Evolutionary conservation across 2,113 vertebrate genomes (phyloP).

Genomic region (Myodes glareolus): DNA sequence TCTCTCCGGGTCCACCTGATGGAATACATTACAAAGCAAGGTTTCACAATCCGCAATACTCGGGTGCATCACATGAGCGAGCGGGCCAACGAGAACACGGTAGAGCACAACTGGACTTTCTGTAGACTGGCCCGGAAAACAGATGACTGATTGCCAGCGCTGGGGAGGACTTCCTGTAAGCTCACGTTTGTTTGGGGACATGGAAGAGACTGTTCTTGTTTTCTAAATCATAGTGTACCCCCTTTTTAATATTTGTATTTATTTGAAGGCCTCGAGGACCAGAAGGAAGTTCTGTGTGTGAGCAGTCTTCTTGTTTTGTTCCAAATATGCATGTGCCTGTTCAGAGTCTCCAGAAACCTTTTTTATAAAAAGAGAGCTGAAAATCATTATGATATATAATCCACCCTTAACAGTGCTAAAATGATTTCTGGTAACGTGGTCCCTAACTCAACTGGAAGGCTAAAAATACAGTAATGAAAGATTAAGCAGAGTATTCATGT

Average conservation of each 20-base stretch:
- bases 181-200: constrained; percentile 54
- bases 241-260: constrained; percentile 85
- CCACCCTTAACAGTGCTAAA: constrained; percentile 86
- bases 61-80: constrained; percentile 99
- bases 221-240: constrained; percentile 66
- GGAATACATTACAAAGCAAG: constrained; percentile 99
- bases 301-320: constrained; percentile 80
- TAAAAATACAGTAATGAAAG: constrained; percentile 80
- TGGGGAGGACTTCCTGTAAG: constrained; percentile 46
- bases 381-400: constrained; percentile 82
- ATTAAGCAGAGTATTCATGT: constrained; percentile 78
- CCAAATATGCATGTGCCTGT: constrained; percentile 88
- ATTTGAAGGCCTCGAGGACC: constrained; percentile 86
- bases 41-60: constrained; percentile 97
- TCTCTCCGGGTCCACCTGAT: constrained; percentile 96
- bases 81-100: constrained; percentile 98
- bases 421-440: constrained; percentile 80
- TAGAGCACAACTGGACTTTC: constrained; percentile 99
- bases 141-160: constrained; percentile 90
- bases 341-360: constrained; percentile 84
- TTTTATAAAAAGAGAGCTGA: constrained; percentile 82
- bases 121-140: constrained; percentile 96
- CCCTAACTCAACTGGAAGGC: constrained; percentile 83
- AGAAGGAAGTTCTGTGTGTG: constrained; percentile 79
- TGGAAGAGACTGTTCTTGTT: constrained; percentile 65